Evolutionary conservation across 2,797 vertebrate species (phyloP), one percentile per base, ranked within the genome.

Genomic region (Psittacula derbiana): DNA sequence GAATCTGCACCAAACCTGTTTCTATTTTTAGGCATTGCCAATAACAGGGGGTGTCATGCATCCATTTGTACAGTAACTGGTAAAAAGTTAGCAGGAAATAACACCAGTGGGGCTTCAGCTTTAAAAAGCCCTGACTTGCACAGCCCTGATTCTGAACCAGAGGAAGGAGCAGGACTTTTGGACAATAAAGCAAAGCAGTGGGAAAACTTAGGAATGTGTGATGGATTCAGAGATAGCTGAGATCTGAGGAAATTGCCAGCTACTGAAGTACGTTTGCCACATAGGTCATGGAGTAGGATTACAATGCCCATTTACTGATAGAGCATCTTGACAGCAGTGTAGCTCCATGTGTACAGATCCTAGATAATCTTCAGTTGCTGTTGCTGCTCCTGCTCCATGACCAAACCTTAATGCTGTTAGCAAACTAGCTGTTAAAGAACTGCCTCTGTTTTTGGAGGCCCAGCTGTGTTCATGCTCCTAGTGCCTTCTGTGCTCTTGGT

Each of bases 401-500:
- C 46, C 7, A 52, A 74, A 21, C 18, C 6, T 43, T 31, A 11
- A 10, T 30, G 13, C 6, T 62, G 1, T 5, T 14, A 1, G 70
- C 36, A 70, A 23, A 36, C 6, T 2, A 41, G 31, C 36, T 50
- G 38, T 24, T 24, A 6, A 15, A 61, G 55, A 67, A 40, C 53
- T 90, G 46, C 21, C 38, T 47, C 62, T 0, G 0, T n/a, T 82
- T 30, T 31, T 9, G n/a, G 65, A 53, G 64, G 53, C 30, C 33
- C 27, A 38, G 3, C 60, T 76, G 75, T 36, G 53, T 36, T 64
- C 4, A 2, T 27, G 21, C 11, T 67, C 2, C 12, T n/a, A 70
- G 73, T 94, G 89, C 72, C 87, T 40, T 78, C 88, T 78, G 75
- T 84, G 94, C 91, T 94, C 60, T 90, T 91, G 83, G 89, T 95